Evolutionary conservation across 2,797 vertebrate genomes (phyloP).

Genomic region (Mormyrops attenuatus): DNA sequence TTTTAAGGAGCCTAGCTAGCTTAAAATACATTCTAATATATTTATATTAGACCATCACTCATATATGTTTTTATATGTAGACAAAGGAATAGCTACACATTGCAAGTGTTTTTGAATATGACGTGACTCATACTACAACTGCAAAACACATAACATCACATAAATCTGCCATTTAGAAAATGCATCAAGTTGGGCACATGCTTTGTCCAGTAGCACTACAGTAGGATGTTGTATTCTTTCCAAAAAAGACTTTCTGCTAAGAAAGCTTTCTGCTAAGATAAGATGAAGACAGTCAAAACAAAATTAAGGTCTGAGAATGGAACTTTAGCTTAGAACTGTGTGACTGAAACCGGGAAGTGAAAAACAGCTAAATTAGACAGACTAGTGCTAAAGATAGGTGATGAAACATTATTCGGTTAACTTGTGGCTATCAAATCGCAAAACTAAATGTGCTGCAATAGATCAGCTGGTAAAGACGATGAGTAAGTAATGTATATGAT

Average conservation of each 20-base stretch:
- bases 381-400: neutral
- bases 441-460: neutral
- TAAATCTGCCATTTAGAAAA: neutral
- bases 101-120: neutral
- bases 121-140: neutral
- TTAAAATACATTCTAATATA: neutral
- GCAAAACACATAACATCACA: neutral
- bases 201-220: neutral
- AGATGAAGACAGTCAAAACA: slow-evolving; percentile 21
- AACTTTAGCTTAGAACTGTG: neutral
- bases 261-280: slow-evolving; percentile 11
- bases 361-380: slow-evolving; percentile 4
- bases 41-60: neutral
- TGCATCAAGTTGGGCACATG: neutral
- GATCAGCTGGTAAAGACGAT: neutral
- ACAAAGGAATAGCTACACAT: neutral
- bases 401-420: neutral
- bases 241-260: slow-evolving; percentile 28
- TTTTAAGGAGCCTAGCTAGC: neutral
- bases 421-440: neutral
- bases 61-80: neutral
- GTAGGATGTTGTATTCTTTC: neutral
- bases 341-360: slow-evolving; percentile 1
- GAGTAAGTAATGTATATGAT: neutral
- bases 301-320: slow-evolving; percentile 17